Percentiles rank a stretch among this genome's conserved stretches.
These are phyloP conservation scores for Diplosoma virens DNA, from an alignment of 23 tunicate species.

Conservation along the genomic window DNA sequence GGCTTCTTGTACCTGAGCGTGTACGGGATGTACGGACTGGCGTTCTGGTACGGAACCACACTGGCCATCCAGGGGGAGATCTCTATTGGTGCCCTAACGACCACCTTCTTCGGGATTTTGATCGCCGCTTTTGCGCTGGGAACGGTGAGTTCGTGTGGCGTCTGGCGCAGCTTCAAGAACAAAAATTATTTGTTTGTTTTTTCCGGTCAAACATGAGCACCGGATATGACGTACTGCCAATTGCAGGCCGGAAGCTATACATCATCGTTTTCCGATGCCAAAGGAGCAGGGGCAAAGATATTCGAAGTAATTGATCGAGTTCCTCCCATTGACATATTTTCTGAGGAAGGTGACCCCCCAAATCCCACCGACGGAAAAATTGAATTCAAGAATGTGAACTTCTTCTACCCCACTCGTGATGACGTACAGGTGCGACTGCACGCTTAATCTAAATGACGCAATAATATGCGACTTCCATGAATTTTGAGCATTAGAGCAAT, in stretches of 20 bases:
- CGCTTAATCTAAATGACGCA: no score
- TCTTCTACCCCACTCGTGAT: slow-evolving; percentile 71
- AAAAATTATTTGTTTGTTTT: no score
- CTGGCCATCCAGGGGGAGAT: slow-evolving; percentile 44
- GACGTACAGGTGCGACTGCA: slow-evolving; percentile 78
- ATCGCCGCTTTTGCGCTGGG: slow-evolving; percentile 92
- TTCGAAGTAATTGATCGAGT: slow-evolving; percentile 87
- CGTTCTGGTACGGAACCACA: slow-evolving; percentile 91
- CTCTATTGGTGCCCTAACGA: slow-evolving; percentile 69
- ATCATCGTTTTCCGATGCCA: slow-evolving; percentile 60
- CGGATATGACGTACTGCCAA: no score
- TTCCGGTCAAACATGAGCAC: no score
- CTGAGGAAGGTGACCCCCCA: slow-evolving; percentile 65
- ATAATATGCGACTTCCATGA: no score
- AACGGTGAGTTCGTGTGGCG: slow-evolving; percentile 76
- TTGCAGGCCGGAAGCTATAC: slow-evolving; percentile 74
- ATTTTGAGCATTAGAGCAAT: no score
- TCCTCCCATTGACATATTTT: slow-evolving; percentile 77
- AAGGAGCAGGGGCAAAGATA: slow-evolving; percentile 79
- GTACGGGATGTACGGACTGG: slow-evolving; percentile 73
- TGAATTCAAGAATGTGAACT: slow-evolving; percentile 48
- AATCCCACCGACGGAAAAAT: slow-evolving; percentile 28
- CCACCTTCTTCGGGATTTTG: slow-evolving; percentile 72
- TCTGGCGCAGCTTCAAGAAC: no score
- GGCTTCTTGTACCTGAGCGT: slow-evolving; percentile 72